Percentiles rank a stretch among this genome's conserved stretches.
These are phyloP conservation scores for Malthinus flaveolus DNA, from an alignment of 2,888 invertebrate genomes.

Conservation along the genomic window DNA sequence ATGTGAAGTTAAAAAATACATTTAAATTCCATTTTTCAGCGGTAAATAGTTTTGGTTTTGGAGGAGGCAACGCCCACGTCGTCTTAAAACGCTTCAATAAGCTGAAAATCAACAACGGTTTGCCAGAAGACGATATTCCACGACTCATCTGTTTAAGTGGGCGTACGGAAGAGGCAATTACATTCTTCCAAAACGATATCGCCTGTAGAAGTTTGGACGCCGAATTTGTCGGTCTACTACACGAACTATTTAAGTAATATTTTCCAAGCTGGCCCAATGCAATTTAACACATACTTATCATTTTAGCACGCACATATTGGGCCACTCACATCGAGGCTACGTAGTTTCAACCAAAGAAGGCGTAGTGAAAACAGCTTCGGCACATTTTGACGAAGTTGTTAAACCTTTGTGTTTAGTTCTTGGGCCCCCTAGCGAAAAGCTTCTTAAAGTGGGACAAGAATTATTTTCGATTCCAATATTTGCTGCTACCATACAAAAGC, in stretches of 20 bases:
- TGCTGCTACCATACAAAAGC: slow-evolving; percentile 68
- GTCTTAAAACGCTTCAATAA: slow-evolving; percentile 65
- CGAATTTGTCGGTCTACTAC: slow-evolving; percentile 54
- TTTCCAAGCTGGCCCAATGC: neutral
- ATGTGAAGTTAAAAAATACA: no score
- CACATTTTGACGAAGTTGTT: slow-evolving; percentile 1
- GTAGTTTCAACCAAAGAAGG: slow-evolving; percentile 16
- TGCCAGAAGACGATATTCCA: slow-evolving; percentile 68
- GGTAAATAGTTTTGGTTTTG: slow-evolving; percentile 92
- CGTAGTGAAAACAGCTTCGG: slow-evolving; percentile 5
- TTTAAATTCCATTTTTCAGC: no score
- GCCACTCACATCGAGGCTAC: slow-evolving; percentile 17
- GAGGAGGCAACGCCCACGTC: slow-evolving; percentile 83
- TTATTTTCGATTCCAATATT: slow-evolving; percentile 77
- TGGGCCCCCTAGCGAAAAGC: neutral
- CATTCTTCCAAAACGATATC: slow-evolving; percentile 65
- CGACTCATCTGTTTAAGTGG: slow-evolving; percentile 77
- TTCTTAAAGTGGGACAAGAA: slow-evolving; percentile 6
- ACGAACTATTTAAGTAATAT: slow-evolving; percentile 42
- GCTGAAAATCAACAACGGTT: slow-evolving; percentile 61
- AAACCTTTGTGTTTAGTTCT: slow-evolving; percentile 9
- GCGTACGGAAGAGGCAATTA: slow-evolving; percentile 76
- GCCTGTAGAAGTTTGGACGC: slow-evolving; percentile 64
- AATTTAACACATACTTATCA: neutral
- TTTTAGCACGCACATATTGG: slow-evolving; percentile 9